phyloP scores from a whole-genome alignment of 2,888 invertebrate genomes.

The Onthophagus sagittarius region DNA sequence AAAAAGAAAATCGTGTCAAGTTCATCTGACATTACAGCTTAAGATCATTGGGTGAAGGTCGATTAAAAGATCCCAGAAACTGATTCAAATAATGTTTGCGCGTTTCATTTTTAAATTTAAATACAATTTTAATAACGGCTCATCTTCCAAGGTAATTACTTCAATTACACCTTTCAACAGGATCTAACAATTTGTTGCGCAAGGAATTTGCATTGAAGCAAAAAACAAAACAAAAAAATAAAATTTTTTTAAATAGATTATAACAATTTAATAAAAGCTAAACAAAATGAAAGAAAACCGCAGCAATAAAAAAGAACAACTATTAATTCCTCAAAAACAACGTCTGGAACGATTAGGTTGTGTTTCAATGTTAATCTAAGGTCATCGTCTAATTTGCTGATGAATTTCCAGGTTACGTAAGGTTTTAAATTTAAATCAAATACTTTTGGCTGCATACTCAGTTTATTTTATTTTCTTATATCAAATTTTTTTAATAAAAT shows the following conservation, averaged over 20 bases:
- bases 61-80: not conserved
- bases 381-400: no score
- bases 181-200: not conserved
- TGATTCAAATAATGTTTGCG: not conserved
- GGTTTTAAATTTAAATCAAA: not conserved
- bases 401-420: not conserved
- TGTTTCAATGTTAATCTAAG: no score
- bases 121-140: not conserved
- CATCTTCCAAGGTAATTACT: not conserved
- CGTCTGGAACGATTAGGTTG: no score
- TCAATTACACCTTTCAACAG: not conserved
- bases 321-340: no score
- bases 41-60: not conserved
- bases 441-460: constrained; percentile 1
- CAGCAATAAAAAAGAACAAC: no score
- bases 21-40: not conserved
- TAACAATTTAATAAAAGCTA: no score
- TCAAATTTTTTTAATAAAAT: constrained; percentile 14
- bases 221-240: not conserved
- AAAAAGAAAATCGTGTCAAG: not conserved
- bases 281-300: no score
- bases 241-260: not conserved
- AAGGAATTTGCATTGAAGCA: not conserved
- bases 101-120: not conserved
- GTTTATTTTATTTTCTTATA: constrained; percentile 17